Percentiles rank a stretch among this genome's conserved stretches.
These are phyloP conservation scores for Melitaea cinxia DNA, from an alignment of 1,140 invertebrate species.

Conservation along the genomic window DNA sequence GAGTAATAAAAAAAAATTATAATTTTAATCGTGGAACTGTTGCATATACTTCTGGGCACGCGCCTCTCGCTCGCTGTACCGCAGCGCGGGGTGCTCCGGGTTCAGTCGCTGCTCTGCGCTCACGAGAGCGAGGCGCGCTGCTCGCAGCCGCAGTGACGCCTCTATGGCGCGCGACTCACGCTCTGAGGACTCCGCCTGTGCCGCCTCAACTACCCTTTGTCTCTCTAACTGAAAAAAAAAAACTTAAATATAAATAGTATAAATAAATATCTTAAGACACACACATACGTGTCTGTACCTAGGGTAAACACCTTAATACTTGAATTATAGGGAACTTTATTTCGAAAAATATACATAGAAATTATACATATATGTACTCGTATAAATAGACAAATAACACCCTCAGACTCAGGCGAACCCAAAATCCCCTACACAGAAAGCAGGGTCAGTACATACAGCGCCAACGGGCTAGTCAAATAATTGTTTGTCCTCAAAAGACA, in stretches of 20 bases:
- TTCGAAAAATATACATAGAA: too few relatives aligned
- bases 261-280: too few relatives aligned
- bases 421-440: too few relatives aligned
- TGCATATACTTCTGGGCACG: conserved; percentile 51
- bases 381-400: too few relatives aligned
- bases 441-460: too few relatives aligned
- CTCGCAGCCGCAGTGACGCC: conserved; percentile 48
- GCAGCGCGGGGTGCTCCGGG: conserved; percentile 45
- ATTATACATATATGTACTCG: too few relatives aligned
- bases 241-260: conserved; percentile 4
- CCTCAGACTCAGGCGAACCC: too few relatives aligned
- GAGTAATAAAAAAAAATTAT: background rate
- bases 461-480: too few relatives aligned
- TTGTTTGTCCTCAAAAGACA: too few relatives aligned
- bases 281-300: too few relatives aligned
- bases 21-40: conserved; percentile 33
- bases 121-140: conserved; percentile 53
- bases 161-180: conserved; percentile 47
- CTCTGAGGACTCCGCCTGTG: conserved; percentile 43
- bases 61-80: conserved; percentile 48
- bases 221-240: conserved; percentile 58
- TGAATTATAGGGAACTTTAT: too few relatives aligned
- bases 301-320: too few relatives aligned
- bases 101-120: conserved; percentile 54
- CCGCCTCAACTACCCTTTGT: conserved; percentile 54